Percentiles rank a stretch among this genome's conserved stretches.
phyloP scores from a whole-genome alignment of 2,797 vertebrate species.

The Neopelma chrysocephalum region DNA sequence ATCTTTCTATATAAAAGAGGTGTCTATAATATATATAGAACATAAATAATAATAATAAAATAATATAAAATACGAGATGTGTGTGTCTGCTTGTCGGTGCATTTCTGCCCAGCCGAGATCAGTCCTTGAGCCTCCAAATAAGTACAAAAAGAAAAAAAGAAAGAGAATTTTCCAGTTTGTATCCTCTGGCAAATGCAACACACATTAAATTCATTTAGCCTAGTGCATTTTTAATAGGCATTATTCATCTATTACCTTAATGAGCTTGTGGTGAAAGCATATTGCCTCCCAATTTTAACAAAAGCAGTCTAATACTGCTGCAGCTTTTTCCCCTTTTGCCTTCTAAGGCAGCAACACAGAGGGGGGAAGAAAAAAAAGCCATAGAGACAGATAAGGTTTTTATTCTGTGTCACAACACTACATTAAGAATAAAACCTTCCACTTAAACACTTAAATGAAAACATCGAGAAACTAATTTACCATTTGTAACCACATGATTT shows the following conservation, averaged over 20 bases:
- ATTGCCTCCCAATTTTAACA: slow-evolving; percentile 74
- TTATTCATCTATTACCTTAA: slow-evolving; percentile 79
- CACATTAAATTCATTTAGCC: slow-evolving; percentile 77
- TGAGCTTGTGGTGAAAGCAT: slow-evolving; percentile 77
- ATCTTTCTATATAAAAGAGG: background rate
- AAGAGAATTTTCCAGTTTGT: slow-evolving; percentile 35
- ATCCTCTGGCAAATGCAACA: slow-evolving; percentile 65
- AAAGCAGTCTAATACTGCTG: slow-evolving; percentile 70
- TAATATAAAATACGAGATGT: fast-evolving
- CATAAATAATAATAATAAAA: too few relatives aligned
- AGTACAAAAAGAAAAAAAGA: background rate
- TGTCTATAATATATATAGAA: too few relatives aligned
- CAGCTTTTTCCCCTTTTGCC: slow-evolving; percentile 46
- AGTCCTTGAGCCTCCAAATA: background rate
- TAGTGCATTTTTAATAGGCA: slow-evolving; percentile 79
- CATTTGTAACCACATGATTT: slow-evolving; percentile 99
- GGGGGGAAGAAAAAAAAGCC: slow-evolving; percentile 32
- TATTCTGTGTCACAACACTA: slow-evolving; percentile 87
- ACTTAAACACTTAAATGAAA: slow-evolving; percentile 99
- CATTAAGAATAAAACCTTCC: slow-evolving; percentile 97
- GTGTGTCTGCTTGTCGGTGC: background rate
- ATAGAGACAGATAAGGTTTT: slow-evolving; percentile 74
- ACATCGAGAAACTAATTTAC: slow-evolving; percentile 99
- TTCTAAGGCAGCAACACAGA: slow-evolving; percentile 65
- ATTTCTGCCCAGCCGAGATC: background rate